Conservation (phyloP, 1,140 invertebrate genomes). For the Penaeus japonicus region DNA sequence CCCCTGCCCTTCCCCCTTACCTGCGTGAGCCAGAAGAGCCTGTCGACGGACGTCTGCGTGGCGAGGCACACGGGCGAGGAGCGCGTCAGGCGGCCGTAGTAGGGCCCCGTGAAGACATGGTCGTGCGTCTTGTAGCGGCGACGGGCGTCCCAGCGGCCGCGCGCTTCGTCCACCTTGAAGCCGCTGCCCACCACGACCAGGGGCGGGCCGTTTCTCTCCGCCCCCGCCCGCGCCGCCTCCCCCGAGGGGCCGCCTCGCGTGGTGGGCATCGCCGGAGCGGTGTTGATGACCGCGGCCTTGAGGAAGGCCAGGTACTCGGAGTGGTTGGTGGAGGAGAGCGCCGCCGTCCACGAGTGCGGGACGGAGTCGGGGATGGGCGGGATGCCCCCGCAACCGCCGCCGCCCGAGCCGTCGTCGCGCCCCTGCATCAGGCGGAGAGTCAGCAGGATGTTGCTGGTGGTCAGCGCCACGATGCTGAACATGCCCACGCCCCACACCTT, state of each 20-base stretch:
- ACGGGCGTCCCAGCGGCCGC: slow-evolving; percentile 77
- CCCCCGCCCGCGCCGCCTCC: neutral
- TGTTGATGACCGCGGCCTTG: slow-evolving; percentile 30
- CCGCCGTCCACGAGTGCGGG: slow-evolving; percentile 23
- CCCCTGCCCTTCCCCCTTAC: neutral
- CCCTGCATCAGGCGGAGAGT: slow-evolving; percentile 47
- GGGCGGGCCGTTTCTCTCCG: neutral
- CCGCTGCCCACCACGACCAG: slow-evolving; percentile 12
- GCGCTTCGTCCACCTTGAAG: slow-evolving; percentile 69
- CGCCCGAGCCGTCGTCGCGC: slow-evolving; percentile 15
- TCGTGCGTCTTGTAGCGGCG: slow-evolving; percentile 77
- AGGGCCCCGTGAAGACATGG: slow-evolving; percentile 72
- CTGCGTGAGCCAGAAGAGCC: slow-evolving; percentile 75
- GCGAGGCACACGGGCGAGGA: slow-evolving; percentile 76
- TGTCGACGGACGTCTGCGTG: slow-evolving; percentile 84
- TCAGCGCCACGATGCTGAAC: slow-evolving; percentile 50
- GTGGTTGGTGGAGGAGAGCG: slow-evolving; percentile 37
- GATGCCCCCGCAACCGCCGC: neutral
- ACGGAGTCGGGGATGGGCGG: neutral
- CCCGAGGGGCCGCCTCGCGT: neutral
- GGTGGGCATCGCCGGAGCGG: neutral
- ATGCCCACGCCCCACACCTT: slow-evolving; percentile 54
- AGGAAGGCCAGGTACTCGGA: slow-evolving; percentile 54
- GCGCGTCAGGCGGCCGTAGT: slow-evolving; percentile 7
- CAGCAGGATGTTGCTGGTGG: slow-evolving; percentile 55